Conservation (phyloP, 2,797 vertebrate genomes). For the Luscinia megarhynchos region DNA sequence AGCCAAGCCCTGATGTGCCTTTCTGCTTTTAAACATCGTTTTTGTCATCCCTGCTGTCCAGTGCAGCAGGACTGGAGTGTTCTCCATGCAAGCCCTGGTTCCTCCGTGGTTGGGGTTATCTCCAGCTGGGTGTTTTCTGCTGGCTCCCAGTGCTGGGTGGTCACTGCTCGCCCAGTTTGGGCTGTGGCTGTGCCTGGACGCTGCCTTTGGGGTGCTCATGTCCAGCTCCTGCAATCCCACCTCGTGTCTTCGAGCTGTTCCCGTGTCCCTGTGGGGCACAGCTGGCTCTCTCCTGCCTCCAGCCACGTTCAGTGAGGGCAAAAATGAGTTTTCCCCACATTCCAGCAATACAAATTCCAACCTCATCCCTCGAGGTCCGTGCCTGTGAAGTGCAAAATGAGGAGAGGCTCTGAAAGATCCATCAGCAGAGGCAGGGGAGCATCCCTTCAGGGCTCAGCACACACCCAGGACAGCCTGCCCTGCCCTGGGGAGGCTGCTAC, state of each 20-base stretch:
- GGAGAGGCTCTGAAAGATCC: background rate
- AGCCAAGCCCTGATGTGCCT: too few relatives aligned
- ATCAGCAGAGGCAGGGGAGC: background rate
- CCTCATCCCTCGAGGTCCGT: background rate
- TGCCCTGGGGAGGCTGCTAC: background rate
- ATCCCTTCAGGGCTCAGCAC: background rate
- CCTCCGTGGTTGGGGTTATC: too few relatives aligned
- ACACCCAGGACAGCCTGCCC: background rate
- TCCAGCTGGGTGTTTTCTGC: too few relatives aligned
- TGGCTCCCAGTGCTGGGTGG: background rate
- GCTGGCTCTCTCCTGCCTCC: background rate
- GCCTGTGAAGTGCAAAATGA: background rate
- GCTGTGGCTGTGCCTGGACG: rapidly evolving
- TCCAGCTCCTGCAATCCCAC: background rate
- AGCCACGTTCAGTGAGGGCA: background rate
- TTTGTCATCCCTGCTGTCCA: too few relatives aligned
- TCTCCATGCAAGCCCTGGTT: too few relatives aligned
- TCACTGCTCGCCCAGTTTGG: background rate
- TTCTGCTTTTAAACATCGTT: too few relatives aligned
- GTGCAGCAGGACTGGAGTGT: too few relatives aligned
- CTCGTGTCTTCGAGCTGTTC: background rate
- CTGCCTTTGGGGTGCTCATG: background rate
- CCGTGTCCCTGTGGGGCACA: too few relatives aligned
- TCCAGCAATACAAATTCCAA: background rate
- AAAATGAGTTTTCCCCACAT: background rate